Evolutionary conservation across 2,888 invertebrate genomes (phyloP), one percentile per base, ranked within the genome.

Genomic region (Lochmaea crataegi): DNA sequence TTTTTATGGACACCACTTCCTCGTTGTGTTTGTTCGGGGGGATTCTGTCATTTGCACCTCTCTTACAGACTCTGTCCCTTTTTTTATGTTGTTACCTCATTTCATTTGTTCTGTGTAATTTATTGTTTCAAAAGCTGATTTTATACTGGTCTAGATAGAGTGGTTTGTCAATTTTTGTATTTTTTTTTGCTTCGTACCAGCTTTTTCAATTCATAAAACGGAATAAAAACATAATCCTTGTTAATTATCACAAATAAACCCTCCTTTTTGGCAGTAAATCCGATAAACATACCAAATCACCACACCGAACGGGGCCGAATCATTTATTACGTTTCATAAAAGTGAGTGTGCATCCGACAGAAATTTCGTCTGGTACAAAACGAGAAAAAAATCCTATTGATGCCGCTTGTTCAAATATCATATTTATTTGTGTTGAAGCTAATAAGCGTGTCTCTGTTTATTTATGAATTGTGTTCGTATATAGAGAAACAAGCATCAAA

Each of bases 211-310:
- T 60, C 14, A 26, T 10, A 60, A n/a, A 60, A 41, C n/a, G 41
- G n/a, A 60, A 60, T 38, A 48, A 61, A 68, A 61, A 53, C 16
- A 16, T 32, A 58, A 63, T 53, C 53, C 41, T 63, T 64, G 57
- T 70, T 70, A 70, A 70, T 70, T 56, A 70, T 64, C 22, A 18
- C 42, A 56, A 26, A 57, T 57, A 41, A 64, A 42, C 64, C 64
- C 64, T 64, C 70, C 70, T 64, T 70, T 70, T 64, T 64, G 42
- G 26, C 70, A 70, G 42, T 42, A 70, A 64, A 70, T 70, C 45
- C 22, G 51, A 65, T 70, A 70, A 70, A 70, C 70, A 68, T 16
- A 26, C 18, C 38, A 41, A 57, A 56, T 26, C 64, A 48, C 58
- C 48, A 22, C 26, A 48, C 38, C 45, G 48, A 18, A 26, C 14